phyloP scores from a whole-genome alignment of 2,113 vertebrate genomes.

The Nicator chloris region DNA sequence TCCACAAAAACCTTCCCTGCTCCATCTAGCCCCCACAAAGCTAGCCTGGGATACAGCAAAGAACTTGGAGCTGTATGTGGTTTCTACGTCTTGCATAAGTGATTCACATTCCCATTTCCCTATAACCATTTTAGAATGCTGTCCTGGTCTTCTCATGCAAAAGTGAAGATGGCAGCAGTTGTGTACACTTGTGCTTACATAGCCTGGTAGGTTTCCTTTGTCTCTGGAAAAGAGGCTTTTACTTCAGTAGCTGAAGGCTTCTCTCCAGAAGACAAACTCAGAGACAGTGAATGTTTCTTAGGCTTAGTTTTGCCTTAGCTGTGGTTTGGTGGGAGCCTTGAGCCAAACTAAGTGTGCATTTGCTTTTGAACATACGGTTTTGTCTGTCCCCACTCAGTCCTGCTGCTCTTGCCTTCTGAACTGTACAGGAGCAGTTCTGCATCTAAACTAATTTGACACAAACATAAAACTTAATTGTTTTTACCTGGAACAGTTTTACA shows the following conservation, averaged over 20 bases:
- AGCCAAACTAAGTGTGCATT: background rate
- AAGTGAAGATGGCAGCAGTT: background rate
- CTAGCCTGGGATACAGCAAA: background rate
- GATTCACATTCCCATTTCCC: background rate
- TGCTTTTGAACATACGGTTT: background rate
- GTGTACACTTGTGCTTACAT: background rate
- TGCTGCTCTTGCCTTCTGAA: background rate
- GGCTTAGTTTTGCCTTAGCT: background rate
- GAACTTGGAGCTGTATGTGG: background rate
- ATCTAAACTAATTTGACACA: background rate
- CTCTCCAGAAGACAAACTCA: background rate
- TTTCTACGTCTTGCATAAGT: background rate
- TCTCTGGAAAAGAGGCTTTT: background rate
- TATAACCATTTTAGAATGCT: background rate
- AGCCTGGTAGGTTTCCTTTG: background rate
- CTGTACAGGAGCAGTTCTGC: background rate
- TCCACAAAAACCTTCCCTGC: background rate
- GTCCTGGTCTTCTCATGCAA: background rate
- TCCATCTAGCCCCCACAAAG: background rate
- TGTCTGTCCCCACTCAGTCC: background rate
- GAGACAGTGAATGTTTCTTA: background rate
- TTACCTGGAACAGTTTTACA: background rate
- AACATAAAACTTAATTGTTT: background rate
- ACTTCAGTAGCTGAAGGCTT: background rate
- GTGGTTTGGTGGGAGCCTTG: background rate